phyloP scores from a whole-genome alignment of 2,797 vertebrate species.

The Erethizon dorsatum region DNA sequence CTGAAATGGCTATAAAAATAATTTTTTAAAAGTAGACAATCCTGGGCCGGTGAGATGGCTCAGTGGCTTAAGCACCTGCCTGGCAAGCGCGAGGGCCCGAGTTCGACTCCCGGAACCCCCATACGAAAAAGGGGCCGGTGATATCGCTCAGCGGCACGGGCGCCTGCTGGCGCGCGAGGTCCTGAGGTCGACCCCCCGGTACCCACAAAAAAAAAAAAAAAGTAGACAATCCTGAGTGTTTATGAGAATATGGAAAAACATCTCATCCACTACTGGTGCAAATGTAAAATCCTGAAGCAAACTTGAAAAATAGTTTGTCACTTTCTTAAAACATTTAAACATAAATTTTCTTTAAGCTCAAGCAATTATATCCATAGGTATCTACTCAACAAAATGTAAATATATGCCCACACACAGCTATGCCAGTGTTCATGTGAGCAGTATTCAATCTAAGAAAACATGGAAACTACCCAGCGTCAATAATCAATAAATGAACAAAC shows the following conservation, averaged over 20 bases:
- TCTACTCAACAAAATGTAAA: slow-evolving; percentile 4
- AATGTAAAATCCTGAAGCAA: not conserved
- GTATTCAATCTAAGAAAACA: not conserved
- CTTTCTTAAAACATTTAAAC: not conserved
- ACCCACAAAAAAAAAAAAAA: no score
- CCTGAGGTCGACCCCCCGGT: no score
- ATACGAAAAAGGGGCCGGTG: no score
- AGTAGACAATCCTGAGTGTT: not conserved
- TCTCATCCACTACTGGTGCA: not conserved
- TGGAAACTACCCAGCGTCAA: not conserved
- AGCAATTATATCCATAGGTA: not conserved
- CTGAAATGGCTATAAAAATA: not conserved
- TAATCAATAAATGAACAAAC: not conserved
- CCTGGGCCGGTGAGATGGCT: no score
- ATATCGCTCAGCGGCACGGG: no score
- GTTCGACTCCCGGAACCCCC: no score
- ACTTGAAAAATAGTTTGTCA: not conserved
- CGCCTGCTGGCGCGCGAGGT: no score
- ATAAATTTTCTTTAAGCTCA: not conserved
- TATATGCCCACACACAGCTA: not conserved
- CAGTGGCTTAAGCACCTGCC: no score
- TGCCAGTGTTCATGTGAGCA: not conserved
- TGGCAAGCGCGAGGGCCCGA: no score
- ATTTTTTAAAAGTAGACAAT: not conserved
- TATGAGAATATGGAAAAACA: not conserved